Evolutionary conservation across 1,140 invertebrate species (phyloP).

Genomic region (Neodiprion virginianus): DNA sequence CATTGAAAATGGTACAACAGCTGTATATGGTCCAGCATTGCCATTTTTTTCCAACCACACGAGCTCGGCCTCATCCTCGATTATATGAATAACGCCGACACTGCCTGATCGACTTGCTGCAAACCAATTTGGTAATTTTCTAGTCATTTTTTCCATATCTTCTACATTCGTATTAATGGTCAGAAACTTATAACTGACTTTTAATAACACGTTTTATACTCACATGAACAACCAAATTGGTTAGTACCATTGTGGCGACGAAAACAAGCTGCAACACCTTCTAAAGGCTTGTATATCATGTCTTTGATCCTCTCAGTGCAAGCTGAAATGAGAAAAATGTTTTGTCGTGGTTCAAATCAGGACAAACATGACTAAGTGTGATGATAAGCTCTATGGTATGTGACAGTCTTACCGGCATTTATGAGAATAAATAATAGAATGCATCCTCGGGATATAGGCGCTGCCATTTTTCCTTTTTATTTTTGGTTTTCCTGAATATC

Average conservation of each 20-base stretch:
- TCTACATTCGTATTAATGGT: no score
- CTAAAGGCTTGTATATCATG: slow-evolving; percentile 81
- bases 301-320: slow-evolving; percentile 70
- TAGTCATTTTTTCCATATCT: not conserved
- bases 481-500: no score
- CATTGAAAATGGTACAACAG: slow-evolving; percentile 68
- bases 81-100: slow-evolving; percentile 83
- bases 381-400: not conserved
- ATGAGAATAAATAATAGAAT: slow-evolving; percentile 21
- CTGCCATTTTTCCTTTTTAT: slow-evolving; percentile 15
- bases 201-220: slow-evolving; percentile 52
- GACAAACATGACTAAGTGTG: no score
- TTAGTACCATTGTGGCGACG: slow-evolving; percentile 90
- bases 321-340: slow-evolving; percentile 35
- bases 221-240: slow-evolving; percentile 90
- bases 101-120: slow-evolving; percentile 74
- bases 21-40: slow-evolving; percentile 75
- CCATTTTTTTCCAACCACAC: slow-evolving; percentile 75
- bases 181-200: not conserved
- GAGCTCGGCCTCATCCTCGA: slow-evolving; percentile 69
- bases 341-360: not conserved
- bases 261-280: slow-evolving; percentile 80
- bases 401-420: slow-evolving; percentile 21
- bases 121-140: slow-evolving; percentile 36
- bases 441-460: slow-evolving; percentile 14